phyloP scores from a whole-genome alignment of 2,113 vertebrate genomes.

The Ariopsis seemanni region DNA sequence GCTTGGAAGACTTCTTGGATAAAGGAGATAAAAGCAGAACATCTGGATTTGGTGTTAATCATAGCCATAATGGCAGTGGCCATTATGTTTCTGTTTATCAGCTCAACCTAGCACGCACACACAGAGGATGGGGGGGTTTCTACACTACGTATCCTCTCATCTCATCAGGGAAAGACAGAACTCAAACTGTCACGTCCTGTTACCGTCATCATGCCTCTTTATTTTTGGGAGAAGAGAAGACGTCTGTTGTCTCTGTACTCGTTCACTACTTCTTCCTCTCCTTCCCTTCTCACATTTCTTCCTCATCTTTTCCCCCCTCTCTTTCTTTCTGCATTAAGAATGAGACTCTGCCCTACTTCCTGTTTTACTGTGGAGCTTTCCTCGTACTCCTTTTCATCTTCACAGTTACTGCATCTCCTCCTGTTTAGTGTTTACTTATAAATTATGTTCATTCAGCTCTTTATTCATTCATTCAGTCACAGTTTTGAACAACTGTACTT shows the following conservation, averaged over 20 bases:
- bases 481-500: neutral
- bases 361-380: neutral
- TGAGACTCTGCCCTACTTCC: slow-evolving; percentile 26
- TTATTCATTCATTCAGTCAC: neutral
- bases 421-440: neutral
- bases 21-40: neutral
- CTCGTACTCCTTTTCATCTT: neutral
- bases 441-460: neutral
- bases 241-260: slow-evolving; percentile 24
- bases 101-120: neutral
- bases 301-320: slow-evolving; percentile 9
- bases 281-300: neutral
- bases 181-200: slow-evolving; percentile 30
- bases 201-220: slow-evolving; percentile 41
- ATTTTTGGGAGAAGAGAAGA: slow-evolving; percentile 34
- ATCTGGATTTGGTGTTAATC: neutral
- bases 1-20: neutral
- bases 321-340: slow-evolving; percentile 24
- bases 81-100: neutral
- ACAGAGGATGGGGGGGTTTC: neutral
- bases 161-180: slow-evolving; percentile 23
- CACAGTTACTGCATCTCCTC: neutral
- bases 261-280: slow-evolving; percentile 21
- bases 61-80: neutral
- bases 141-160: neutral